Conservation (phyloP, 92 coral and sea anemone species). For the Chrysogorgia sp. region DNA sequence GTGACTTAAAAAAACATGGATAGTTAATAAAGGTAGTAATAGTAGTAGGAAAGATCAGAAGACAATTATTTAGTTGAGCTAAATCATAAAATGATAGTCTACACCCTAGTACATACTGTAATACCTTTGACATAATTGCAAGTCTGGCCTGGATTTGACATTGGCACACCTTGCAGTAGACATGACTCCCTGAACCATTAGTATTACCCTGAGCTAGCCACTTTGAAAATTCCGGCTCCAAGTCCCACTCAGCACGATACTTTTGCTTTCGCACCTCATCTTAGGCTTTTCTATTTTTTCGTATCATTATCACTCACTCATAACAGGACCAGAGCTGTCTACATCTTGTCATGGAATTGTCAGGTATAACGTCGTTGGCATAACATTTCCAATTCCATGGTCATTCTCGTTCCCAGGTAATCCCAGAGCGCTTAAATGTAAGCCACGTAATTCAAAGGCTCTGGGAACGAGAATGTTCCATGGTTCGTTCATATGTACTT, state of each 20-base stretch:
- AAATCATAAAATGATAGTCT: neutral
- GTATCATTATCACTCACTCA: too few species aligned
- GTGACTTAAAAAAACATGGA: conserved; percentile 17
- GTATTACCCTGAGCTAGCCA: conserved; percentile 33
- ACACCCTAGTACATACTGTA: conserved; percentile 11
- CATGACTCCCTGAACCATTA: conserved; percentile 10
- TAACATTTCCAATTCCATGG: too few species aligned
- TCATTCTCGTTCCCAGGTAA: too few species aligned
- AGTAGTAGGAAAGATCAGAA: conserved; percentile 11
- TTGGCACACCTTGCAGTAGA: conserved; percentile 26
- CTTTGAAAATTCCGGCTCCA: conserved; percentile 39
- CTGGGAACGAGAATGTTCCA: too few species aligned
- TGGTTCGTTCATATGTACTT: too few species aligned
- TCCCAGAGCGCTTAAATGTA: too few species aligned
- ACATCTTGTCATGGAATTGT: too few species aligned
- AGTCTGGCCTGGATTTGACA: conserved; percentile 34
- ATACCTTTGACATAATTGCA: conserved; percentile 38
- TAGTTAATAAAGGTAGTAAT: conserved; percentile 1
- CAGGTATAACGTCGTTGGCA: too few species aligned
- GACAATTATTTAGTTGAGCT: neutral
- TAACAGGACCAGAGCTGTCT: too few species aligned
- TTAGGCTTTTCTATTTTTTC: neutral
- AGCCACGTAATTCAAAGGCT: too few species aligned
- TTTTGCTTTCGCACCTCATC: conserved; percentile 6
- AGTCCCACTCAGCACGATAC: conserved; percentile 29